Evolutionary conservation across 2,113 vertebrate genomes (phyloP).

Genomic region (Rhinolophus ferrumequinum): DNA sequence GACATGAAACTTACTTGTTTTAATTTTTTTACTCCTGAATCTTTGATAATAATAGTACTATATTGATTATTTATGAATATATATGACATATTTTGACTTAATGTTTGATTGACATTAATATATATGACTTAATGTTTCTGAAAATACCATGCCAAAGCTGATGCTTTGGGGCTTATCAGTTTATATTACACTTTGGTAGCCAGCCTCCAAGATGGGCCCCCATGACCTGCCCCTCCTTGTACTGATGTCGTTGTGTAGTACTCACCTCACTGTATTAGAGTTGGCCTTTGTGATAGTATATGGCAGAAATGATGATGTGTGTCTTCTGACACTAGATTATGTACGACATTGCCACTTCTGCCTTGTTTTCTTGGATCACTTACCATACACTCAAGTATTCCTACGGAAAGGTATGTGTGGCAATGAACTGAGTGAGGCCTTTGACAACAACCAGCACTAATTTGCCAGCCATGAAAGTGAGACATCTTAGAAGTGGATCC

Average conservation of each 20-base stretch:
- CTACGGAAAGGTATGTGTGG: not conserved
- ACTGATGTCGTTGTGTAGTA: not conserved
- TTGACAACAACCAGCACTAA: not conserved
- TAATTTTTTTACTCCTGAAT: not conserved
- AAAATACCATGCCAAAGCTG: not conserved
- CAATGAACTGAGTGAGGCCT: not conserved
- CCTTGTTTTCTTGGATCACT: not conserved
- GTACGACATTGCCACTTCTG: not conserved
- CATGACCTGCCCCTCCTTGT: not conserved
- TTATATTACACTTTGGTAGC: not conserved
- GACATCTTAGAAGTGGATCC: not conserved
- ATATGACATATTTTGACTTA: not conserved
- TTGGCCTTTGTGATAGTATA: not conserved
- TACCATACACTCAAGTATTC: not conserved
- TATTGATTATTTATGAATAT: not conserved
- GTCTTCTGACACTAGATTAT: not conserved
- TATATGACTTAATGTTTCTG: not conserved
- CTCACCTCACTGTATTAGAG: fast-evolving
- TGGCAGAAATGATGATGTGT: not conserved
- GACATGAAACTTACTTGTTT: not conserved
- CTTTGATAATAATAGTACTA: not conserved
- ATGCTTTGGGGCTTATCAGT: not conserved
- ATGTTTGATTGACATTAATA: too few species aligned
- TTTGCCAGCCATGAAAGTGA: not conserved
- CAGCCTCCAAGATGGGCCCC: not conserved